phyloP scores from a whole-genome alignment of 2,113 vertebrate genomes.

The Hiodon alosoides region DNA sequence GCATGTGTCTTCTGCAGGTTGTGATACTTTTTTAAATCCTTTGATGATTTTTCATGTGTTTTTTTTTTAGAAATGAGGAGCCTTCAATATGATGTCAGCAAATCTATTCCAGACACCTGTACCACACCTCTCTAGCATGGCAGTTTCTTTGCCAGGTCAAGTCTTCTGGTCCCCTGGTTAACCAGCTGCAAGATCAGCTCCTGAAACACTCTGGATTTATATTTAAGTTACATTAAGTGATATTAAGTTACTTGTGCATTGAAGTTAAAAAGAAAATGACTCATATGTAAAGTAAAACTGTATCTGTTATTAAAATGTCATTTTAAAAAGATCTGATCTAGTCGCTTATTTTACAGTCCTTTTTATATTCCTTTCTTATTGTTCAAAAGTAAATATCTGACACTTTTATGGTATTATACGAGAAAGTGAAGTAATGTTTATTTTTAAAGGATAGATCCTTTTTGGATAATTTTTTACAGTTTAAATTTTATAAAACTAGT shows the following conservation, averaged over 20 bases:
- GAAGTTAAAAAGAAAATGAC: not conserved
- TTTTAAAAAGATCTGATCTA: constrained; percentile 1
- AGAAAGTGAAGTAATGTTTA: not conserved
- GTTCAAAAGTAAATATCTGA: too few relatives aligned
- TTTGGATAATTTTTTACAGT: too few relatives aligned
- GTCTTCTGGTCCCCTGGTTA: not conserved
- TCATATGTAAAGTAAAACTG: constrained; percentile 20
- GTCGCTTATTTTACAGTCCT: not conserved
- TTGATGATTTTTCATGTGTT: not conserved
- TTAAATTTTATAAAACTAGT: too few relatives aligned
- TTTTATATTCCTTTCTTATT: not conserved
- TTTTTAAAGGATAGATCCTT: not conserved
- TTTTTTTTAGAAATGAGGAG: constrained; percentile 43
- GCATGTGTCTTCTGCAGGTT: not conserved
- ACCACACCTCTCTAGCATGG: not conserved
- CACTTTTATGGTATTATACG: not conserved
- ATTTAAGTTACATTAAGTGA: not conserved
- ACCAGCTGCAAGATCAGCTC: not conserved
- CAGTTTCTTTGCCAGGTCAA: not conserved
- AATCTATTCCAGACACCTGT: not conserved
- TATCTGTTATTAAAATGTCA: constrained; percentile 16
- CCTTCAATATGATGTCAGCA: constrained; percentile 41
- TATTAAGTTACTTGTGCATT: not conserved
- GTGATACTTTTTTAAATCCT: not conserved
- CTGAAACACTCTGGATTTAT: not conserved